Conservation (phyloP, 2,888 invertebrate genomes). For the Stenolophus ochropezus region DNA sequence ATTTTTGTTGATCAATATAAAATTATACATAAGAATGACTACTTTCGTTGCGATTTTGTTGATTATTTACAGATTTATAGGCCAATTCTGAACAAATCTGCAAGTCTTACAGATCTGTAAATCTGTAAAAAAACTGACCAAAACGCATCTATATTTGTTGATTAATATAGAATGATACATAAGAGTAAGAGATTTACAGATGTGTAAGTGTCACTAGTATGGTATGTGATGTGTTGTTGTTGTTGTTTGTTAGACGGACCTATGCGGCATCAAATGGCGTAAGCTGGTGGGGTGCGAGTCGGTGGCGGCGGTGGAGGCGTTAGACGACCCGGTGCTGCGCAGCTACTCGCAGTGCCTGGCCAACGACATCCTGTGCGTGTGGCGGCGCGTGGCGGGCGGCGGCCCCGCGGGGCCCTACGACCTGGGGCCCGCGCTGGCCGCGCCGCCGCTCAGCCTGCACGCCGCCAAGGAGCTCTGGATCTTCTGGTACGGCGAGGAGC, state of each 20-base stretch:
- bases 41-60: too few relatives aligned
- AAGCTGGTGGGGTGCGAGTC: conserved; percentile 83
- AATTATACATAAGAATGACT: too few relatives aligned
- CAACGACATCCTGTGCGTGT: conserved; percentile 97
- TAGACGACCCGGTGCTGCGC: conserved; percentile 92
- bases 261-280: conserved; percentile 99
- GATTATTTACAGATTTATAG: too few relatives aligned
- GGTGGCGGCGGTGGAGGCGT: conserved; percentile 77
- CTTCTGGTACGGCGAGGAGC: conserved; percentile 99
- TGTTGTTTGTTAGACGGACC: conserved; percentile 97
- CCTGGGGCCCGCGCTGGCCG: conserved; percentile 74
- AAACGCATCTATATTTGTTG: too few relatives aligned
- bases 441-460: conserved; percentile 86
- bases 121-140: too few relatives aligned
- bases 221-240: conserved; percentile 66
- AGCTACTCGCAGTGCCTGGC: conserved; percentile 94
- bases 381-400: conserved; percentile 86
- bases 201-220: too few relatives aligned
- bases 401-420: conserved; percentile 72
- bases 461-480: conserved; percentile 99
- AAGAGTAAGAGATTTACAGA: too few relatives aligned
- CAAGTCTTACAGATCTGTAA: too few relatives aligned
- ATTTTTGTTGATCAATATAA: too few relatives aligned
- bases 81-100: too few relatives aligned
- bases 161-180: too few relatives aligned